phyloP scores from a whole-genome alignment of 2,113 vertebrate species.

The Oceanodroma tethys region DNA sequence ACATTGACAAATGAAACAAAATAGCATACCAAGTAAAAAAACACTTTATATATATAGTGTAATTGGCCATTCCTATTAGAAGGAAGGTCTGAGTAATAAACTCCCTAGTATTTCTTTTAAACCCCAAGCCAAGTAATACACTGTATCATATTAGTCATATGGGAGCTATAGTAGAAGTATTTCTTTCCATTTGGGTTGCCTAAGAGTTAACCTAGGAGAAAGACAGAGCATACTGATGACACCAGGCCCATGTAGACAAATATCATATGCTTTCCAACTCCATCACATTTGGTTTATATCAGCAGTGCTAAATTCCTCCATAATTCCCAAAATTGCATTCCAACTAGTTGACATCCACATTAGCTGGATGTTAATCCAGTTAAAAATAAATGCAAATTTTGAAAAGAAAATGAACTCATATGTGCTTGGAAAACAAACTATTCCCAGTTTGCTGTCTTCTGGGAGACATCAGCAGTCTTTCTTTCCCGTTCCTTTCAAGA shows the following conservation, averaged over 20 bases:
- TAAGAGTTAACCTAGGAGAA: constrained; percentile 53
- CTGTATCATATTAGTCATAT: background rate
- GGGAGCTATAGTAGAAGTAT: background rate
- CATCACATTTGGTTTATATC: constrained; percentile 76
- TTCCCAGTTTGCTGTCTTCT: background rate
- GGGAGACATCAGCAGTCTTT: background rate
- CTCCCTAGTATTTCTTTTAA: background rate
- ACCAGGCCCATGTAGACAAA: constrained; percentile 41
- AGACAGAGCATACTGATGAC: background rate
- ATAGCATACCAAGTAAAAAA: background rate
- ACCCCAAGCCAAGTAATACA: background rate
- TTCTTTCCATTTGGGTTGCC: background rate
- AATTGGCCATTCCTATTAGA: background rate
- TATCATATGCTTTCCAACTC: constrained; percentile 18
- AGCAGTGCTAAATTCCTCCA: constrained; percentile 56
- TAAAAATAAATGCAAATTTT: constrained; percentile 70
- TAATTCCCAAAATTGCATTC: constrained; percentile 70
- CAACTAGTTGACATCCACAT: constrained; percentile 69
- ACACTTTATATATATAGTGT: accelerated
- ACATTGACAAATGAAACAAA: background rate
- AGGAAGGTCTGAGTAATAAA: background rate
- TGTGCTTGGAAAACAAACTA: constrained; percentile 46
- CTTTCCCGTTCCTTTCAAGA: background rate
- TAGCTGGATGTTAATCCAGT: constrained; percentile 70
- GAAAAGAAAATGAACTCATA: constrained; percentile 44